These are phyloP conservation scores for Chouioia cunea DNA, from an alignment of 2,888 invertebrate genomes.

Conservation along the genomic window DNA sequence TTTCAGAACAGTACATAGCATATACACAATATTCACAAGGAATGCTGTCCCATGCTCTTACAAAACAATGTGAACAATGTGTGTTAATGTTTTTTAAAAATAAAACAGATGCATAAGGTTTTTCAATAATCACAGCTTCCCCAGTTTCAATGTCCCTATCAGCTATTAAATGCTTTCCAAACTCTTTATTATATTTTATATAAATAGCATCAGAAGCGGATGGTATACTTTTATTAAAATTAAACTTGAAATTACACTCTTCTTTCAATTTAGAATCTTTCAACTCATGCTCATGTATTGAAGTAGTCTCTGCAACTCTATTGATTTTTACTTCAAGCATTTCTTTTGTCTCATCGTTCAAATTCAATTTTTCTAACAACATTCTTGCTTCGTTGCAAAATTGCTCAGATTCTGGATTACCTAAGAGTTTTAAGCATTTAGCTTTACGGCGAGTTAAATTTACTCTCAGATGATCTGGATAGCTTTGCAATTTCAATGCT, in stretches of 20 bases:
- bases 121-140: conserved; percentile 82
- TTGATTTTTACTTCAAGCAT: conserved; percentile 46
- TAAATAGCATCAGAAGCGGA: conserved; percentile 76
- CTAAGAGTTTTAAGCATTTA: conserved; percentile 67
- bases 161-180: conserved; percentile 81
- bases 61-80: conserved; percentile 80
- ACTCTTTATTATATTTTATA: conserved; percentile 71
- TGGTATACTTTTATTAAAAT: conserved; percentile 69
- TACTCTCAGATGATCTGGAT: conserved; percentile 74
- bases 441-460: conserved; percentile 75
- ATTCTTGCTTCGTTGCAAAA: conserved; percentile 51
- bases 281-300: too few relatives aligned
- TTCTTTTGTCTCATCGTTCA: conserved; percentile 32
- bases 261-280: not conserved
- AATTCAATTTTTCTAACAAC: conserved; percentile 52
- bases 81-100: conserved; percentile 71
- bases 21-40: conserved; percentile 77
- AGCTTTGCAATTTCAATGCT: conserved; percentile 72
- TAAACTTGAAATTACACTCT: conserved; percentile 29
- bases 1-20: conserved; percentile 77
- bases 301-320: conserved; percentile 1
- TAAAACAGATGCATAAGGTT: conserved; percentile 78
- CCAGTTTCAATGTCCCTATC: conserved; percentile 78
- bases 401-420: conserved; percentile 47
- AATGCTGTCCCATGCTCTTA: conserved; percentile 72